Evolutionary conservation across 2,113 vertebrate genomes (phyloP), one percentile per base, ranked within the genome.

Genomic region (Miniopterus natalensis): DNA sequence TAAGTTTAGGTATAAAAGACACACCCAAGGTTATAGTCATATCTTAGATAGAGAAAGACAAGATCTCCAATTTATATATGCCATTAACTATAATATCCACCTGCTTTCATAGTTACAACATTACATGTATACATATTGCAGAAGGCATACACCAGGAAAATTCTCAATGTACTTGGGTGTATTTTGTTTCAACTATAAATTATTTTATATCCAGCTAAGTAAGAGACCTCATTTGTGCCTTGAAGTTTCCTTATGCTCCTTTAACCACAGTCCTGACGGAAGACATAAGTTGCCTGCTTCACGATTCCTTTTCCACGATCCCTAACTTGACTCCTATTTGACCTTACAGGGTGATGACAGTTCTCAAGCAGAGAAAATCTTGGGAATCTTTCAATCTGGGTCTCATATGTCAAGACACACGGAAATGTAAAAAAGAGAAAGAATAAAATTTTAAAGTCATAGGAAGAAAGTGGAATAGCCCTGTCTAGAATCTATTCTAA

Each of bases 141-240:
- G 12, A 61, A 87, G 31, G 25, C 8, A 61, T 17, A 70, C 6
- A 61, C 31, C 53, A 71, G 31, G 51, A 25, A 61, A 25, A 63
- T 53, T 21, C 13, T 31, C 13, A 27, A 9, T 42, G 9, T 49
- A 71, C 78, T 61, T 45, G 27, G n/a, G n/a, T 45, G 10, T 40
- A 53, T 80, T 80, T 87, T 87, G 47, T 31, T 93, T 87, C 74
- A 79, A 42, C 31, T n/a, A 51, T 49, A 79, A 87, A 86, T 61
- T 59, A 11, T 31, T 61, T 79, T 59, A 77, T 79, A 13, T 14
- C 25, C 4, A 86, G 17, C 6, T 53, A 78, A 78, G 7, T 20
- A 71, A 70, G 13, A 63, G 20, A 18, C 6, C 27, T n/a, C 13
- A 42, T n/a, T 12, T 23, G 25, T 73, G 4, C 15, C 66, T 81